Percentiles rank a stretch among this genome's conserved stretches.
Evolutionary conservation across 2,888 invertebrate species (phyloP).

Genomic region (Microdon myrmicae): DNA sequence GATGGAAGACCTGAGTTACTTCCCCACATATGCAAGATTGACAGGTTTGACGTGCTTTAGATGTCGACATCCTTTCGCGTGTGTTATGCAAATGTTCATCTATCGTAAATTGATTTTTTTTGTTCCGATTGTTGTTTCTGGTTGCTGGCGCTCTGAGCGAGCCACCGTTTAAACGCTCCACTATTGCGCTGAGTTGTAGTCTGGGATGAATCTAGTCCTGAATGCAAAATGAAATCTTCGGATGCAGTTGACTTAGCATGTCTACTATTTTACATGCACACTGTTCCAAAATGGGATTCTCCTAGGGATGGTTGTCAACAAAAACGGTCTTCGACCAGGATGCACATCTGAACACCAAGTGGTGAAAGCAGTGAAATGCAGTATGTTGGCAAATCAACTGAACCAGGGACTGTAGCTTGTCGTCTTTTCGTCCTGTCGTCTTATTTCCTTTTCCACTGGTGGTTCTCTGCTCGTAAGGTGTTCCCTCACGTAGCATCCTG

Average conservation of each 20-base stretch:
- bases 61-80: slow-evolving; percentile 28
- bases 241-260: slow-evolving; percentile 7
- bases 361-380: no score
- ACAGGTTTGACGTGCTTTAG: no score
- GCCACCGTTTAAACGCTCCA: slow-evolving; percentile 38
- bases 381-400: no score
- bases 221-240: slow-evolving; percentile 34
- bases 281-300: slow-evolving; percentile 33
- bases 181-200: slow-evolving; percentile 39
- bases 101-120: slow-evolving; percentile 14
- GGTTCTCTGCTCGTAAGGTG: slow-evolving; percentile 19
- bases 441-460: slow-evolving; percentile 1
- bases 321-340: slow-evolving; percentile 16
- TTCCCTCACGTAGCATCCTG: slow-evolving; percentile 39
- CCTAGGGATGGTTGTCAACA: slow-evolving; percentile 28
- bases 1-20: no score
- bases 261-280: slow-evolving; percentile 37
- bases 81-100: slow-evolving; percentile 39
- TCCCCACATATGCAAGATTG: no score
- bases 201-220: slow-evolving; percentile 31
- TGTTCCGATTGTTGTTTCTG: background rate
- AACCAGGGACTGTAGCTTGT: background rate
- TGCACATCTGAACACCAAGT: slow-evolving; percentile 9
- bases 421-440: slow-evolving; percentile 3
- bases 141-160: slow-evolving; percentile 13